phyloP scores from a whole-genome alignment of 2,888 invertebrate species.

The Amblyteles armatorius region DNA sequence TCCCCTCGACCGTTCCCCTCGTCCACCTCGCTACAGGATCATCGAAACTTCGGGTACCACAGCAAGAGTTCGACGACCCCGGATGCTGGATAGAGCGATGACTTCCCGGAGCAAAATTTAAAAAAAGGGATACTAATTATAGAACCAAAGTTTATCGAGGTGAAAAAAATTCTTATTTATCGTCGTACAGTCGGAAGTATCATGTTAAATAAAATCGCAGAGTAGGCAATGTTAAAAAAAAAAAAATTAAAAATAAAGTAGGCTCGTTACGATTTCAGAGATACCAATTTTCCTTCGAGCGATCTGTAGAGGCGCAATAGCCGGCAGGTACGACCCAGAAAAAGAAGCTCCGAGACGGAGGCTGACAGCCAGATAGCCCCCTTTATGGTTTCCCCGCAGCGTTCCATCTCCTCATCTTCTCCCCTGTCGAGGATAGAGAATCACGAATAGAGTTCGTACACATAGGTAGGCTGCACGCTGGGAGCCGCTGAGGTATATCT shows the following conservation, averaged over 20 bases:
- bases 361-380: constrained; percentile 65
- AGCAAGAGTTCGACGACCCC: constrained; percentile 56
- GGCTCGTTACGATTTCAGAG: neutral
- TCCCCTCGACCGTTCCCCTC: constrained; percentile 24
- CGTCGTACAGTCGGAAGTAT: neutral
- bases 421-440: constrained; percentile 71
- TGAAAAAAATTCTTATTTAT: neutral
- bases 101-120: neutral
- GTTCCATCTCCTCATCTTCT: constrained; percentile 71
- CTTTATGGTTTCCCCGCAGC: constrained; percentile 76
- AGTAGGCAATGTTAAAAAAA: neutral
- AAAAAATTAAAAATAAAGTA: neutral
- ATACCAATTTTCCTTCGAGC: constrained; percentile 44
- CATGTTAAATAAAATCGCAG: neutral
- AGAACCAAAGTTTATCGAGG: neutral
- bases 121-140: neutral
- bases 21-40: constrained; percentile 51
- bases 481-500: constrained; percentile 61
- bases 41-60: constrained; percentile 45
- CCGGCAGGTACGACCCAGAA: constrained; percentile 66
- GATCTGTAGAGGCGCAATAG: neutral
- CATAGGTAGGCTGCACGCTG: constrained; percentile 37
- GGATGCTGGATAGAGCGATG: constrained; percentile 6
- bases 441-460: constrained; percentile 67
- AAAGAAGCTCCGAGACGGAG: constrained; percentile 69